phyloP scores from a whole-genome alignment of 2,797 vertebrate species.

The Fratercula arctica region DNA sequence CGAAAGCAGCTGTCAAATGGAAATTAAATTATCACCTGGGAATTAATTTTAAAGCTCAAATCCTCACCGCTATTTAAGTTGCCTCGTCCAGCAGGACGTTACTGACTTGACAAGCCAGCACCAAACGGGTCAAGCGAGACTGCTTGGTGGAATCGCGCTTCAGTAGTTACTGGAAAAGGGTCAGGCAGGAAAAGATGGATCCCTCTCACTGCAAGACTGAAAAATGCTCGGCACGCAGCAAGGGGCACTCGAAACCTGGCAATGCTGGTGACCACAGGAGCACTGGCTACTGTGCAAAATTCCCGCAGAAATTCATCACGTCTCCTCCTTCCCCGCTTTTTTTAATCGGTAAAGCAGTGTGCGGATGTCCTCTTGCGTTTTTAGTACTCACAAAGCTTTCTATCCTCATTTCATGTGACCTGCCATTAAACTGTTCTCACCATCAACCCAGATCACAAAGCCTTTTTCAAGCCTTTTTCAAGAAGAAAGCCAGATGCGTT shows the following conservation, averaged over 20 bases:
- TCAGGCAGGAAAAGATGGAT: background rate
- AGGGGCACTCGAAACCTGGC: background rate
- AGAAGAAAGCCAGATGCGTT: background rate
- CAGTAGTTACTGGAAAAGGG: background rate
- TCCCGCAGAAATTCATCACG: background rate
- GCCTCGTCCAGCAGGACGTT: background rate
- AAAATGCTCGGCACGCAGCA: background rate
- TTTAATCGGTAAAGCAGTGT: background rate
- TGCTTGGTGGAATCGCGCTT: background rate
- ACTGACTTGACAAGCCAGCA: background rate
- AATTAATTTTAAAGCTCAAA: background rate
- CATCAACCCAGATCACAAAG: background rate
- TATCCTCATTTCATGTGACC: background rate
- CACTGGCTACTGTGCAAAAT: background rate
- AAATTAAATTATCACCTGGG: background rate
- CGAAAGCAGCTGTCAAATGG: background rate
- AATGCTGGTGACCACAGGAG: background rate
- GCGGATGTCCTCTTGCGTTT: rapidly evolving
- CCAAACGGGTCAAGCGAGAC: background rate
- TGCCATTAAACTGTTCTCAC: background rate
- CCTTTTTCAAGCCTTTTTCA: background rate
- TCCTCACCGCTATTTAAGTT: background rate
- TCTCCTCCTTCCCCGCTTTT: background rate
- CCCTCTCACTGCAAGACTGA: rapidly evolving
- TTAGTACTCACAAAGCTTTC: background rate